Conservation (phyloP, 2,888 invertebrate genomes). For the Itoplectis maculator region DNA sequence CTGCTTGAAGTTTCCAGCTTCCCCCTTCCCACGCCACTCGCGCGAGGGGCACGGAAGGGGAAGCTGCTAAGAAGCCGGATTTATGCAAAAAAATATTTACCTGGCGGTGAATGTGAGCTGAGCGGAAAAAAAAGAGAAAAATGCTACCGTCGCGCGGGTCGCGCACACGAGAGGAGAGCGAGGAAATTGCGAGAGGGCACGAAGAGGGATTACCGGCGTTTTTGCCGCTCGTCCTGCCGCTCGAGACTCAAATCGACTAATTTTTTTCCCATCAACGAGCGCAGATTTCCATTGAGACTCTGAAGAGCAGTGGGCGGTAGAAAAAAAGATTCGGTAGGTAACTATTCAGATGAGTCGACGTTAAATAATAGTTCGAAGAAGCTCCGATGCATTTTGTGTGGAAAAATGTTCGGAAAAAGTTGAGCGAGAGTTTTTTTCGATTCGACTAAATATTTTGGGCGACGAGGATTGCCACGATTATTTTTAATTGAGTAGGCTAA, state of each 20-base stretch:
- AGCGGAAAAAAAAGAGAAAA: too few species aligned
- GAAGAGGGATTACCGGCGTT: constrained; percentile 21
- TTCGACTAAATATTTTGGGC: too few species aligned
- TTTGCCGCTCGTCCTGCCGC: background rate
- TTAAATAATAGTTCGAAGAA: too few species aligned
- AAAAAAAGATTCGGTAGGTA: too few species aligned
- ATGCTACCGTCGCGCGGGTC: background rate
- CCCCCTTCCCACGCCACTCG: background rate
- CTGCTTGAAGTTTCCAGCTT: background rate
- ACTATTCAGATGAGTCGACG: too few species aligned
- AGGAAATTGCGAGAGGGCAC: constrained; percentile 20
- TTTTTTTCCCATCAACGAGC: constrained; percentile 35
- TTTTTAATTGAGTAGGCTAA: too few species aligned
- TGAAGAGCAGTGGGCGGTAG: background rate
- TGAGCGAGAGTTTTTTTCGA: too few species aligned
- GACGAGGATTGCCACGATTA: too few species aligned
- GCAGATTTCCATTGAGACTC: constrained; percentile 15
- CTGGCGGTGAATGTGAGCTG: background rate
- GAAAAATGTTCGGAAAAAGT: too few species aligned
- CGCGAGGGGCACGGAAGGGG: too few species aligned
- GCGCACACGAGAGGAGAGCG: background rate
- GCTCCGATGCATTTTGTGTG: too few species aligned
- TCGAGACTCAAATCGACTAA: constrained; percentile 1
- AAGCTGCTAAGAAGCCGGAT: constrained; percentile 17
- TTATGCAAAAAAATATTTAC: constrained; percentile 40